Percentiles rank a stretch among this genome's conserved stretches.
Conservation (phyloP, 2,888 invertebrate species). For the Stratiomys singularior region DNA sequence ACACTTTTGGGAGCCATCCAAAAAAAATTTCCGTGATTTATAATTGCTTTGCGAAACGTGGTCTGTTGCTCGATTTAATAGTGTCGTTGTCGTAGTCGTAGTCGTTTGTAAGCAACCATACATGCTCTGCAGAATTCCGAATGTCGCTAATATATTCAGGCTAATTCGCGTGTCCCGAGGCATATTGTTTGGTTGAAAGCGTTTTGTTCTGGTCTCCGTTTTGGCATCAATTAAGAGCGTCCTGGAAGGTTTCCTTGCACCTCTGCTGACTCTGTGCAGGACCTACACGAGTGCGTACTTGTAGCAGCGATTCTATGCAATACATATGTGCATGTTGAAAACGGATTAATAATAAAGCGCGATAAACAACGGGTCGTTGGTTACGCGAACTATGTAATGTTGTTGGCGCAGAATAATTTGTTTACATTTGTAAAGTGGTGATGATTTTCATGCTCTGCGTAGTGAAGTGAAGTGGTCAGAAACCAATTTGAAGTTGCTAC, state of each 20-base stretch:
- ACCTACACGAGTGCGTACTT: neutral
- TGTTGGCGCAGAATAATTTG: neutral
- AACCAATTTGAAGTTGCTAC: too few species aligned
- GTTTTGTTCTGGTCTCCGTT: neutral
- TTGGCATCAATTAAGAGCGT: neutral
- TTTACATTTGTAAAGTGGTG: neutral
- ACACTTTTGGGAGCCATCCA: constrained; percentile 36
- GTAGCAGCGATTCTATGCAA: neutral
- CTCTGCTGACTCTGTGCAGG: neutral
- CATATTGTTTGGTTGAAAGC: neutral
- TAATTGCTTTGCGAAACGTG: neutral
- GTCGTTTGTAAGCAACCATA: neutral
- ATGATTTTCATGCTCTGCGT: too few species aligned
- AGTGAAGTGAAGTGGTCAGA: too few species aligned
- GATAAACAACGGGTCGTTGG: too few species aligned
- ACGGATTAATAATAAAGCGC: neutral
- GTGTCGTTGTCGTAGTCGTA: constrained; percentile 3
- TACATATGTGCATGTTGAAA: neutral
- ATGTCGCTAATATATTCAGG: neutral
- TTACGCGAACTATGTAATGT: neutral
- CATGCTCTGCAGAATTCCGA: neutral
- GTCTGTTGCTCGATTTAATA: neutral
- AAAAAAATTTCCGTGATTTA: constrained; percentile 27
- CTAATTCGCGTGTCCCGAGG: neutral
- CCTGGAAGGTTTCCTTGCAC: neutral